A percentile compares a stretch with the other conserved stretches of the same genome.
Evolutionary conservation across 1,140 invertebrate genomes (phyloP).

Genomic region (Saccostrea cuccullata): DNA sequence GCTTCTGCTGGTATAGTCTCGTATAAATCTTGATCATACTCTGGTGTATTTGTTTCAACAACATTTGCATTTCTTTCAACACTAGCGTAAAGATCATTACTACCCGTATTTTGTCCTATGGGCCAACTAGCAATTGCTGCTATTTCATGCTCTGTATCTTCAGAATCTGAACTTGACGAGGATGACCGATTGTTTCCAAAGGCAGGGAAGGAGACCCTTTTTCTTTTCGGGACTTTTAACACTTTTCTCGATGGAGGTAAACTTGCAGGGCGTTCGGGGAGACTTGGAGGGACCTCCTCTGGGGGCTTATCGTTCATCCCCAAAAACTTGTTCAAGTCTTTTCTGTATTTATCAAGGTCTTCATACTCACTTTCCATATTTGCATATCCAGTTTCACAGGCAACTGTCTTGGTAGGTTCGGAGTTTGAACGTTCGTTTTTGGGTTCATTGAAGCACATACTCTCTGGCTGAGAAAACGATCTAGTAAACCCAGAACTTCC

Average conservation of each 20-base stretch:
- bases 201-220: slow-evolving; percentile 24
- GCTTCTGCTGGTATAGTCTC: slow-evolving; percentile 12
- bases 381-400: slow-evolving; percentile 12
- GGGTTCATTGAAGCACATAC: slow-evolving; percentile 34
- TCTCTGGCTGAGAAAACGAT: background rate
- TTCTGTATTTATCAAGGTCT: slow-evolving; percentile 54
- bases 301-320: slow-evolving; percentile 46
- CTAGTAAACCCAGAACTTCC: background rate
- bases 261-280: slow-evolving; percentile 48
- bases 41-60: background rate
- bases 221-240: slow-evolving; percentile 36
- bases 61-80: background rate
- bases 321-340: slow-evolving; percentile 48
- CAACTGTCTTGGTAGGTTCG: background rate
- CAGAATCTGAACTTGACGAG: slow-evolving; percentile 9
- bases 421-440: slow-evolving; percentile 36
- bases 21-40: slow-evolving; percentile 18
- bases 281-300: slow-evolving; percentile 37
- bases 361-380: slow-evolving; percentile 46
- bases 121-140: background rate
- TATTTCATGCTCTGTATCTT: slow-evolving; percentile 3
- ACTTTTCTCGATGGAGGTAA: slow-evolving; percentile 30
- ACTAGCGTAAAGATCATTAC: background rate
- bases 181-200: slow-evolving; percentile 18
- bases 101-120: slow-evolving; percentile 16